Evolutionary conservation across 2,113 vertebrate species (phyloP).

Genomic region (Myrmophylax atrothorax): DNA sequence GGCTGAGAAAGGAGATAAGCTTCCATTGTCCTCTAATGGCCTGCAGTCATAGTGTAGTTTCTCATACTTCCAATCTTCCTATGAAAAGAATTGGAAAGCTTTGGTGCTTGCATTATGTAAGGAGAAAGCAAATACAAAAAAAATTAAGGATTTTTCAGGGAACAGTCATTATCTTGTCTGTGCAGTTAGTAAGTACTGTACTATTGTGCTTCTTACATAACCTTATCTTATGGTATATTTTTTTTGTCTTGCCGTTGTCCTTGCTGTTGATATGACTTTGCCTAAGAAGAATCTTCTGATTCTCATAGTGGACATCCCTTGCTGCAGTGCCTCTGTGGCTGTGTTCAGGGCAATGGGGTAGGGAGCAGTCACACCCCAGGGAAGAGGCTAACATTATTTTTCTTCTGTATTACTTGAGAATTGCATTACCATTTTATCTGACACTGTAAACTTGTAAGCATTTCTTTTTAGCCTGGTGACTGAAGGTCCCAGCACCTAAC

Average conservation of each 20-base stretch:
- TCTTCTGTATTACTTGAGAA: background rate
- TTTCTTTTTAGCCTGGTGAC: background rate
- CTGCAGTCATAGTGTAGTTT: background rate
- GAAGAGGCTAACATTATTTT: background rate
- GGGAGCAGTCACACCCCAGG: background rate
- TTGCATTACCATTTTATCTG: background rate
- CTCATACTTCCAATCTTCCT: background rate
- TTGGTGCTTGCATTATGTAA: background rate
- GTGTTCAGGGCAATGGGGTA: background rate
- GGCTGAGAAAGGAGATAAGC: background rate
- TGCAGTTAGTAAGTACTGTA: background rate
- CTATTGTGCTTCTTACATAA: background rate
- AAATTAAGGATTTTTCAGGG: background rate
- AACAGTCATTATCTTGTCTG: background rate
- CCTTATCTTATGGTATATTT: background rate
- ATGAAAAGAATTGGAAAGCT: background rate
- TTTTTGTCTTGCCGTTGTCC: background rate
- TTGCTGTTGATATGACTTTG: background rate
- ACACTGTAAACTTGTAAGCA: background rate
- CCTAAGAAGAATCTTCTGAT: background rate
- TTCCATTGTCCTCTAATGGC: background rate
- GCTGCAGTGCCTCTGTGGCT: background rate
- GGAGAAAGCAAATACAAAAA: background rate
- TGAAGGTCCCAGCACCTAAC: background rate
- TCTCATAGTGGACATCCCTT: background rate